phyloP scores from a whole-genome alignment of 2,888 invertebrate species.

The Anagyrus pseudococci region DNA sequence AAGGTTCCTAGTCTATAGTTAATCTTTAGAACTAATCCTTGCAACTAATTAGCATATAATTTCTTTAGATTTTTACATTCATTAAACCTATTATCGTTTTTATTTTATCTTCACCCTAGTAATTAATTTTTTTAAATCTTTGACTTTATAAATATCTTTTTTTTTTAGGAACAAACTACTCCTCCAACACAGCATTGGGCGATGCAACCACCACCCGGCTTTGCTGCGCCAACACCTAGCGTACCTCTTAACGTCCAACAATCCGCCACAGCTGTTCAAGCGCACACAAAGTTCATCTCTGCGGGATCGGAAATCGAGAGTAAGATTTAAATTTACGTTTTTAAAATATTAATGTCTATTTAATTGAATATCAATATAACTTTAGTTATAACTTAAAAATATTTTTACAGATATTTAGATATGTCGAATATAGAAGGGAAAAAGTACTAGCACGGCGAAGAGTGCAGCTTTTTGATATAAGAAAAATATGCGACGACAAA shows the following conservation, averaged over 20 bases:
- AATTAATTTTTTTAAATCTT: no score
- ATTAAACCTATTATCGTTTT: no score
- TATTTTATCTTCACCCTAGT: no score
- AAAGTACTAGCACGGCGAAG: conserved; percentile 43
- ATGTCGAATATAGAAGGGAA: conserved; percentile 41
- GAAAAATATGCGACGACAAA: conserved; percentile 38
- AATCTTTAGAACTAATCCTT: no score
- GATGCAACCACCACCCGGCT: conserved; percentile 60
- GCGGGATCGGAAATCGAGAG: conserved; percentile 60
- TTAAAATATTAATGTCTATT: not conserved
- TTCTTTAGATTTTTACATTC: not conserved
- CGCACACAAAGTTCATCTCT: conserved; percentile 60
- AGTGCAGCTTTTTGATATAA: conserved; percentile 42
- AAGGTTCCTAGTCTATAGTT: no score
- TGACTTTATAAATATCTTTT: no score
- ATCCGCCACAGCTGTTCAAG: conserved; percentile 57
- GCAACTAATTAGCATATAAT: no score
- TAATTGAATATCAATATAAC: not conserved
- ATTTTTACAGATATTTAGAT: conserved; percentile 54
- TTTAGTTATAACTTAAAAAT: no score
- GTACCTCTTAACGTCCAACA: conserved; percentile 56
- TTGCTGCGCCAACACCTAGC: conserved; percentile 54
- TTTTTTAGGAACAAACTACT: conserved; percentile 53
- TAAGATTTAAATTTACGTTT: conserved; percentile 42
- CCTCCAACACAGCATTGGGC: conserved; percentile 58